These are phyloP conservation scores for Odocoileus virginianus DNA, from an alignment of 2,113 vertebrate genomes.

Conservation along the genomic window DNA sequence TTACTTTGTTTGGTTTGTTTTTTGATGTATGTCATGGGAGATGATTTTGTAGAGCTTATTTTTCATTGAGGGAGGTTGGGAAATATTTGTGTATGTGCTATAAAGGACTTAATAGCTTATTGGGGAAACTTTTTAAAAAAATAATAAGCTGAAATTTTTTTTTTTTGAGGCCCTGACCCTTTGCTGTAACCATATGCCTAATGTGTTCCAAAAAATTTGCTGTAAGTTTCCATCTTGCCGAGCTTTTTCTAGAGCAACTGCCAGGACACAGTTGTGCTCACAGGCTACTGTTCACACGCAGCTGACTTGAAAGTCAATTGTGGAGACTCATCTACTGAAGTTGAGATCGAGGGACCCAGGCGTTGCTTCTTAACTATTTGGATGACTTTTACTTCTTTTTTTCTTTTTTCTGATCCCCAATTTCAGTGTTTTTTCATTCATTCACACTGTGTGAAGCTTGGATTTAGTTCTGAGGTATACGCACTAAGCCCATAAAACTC, in stretches of 20 bases:
- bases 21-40: not conserved
- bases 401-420: not conserved
- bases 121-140: not conserved
- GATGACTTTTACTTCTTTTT: not conserved
- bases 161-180: not conserved
- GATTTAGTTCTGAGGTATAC: not conserved
- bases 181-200: not conserved
- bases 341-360: not conserved
- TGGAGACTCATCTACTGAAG: not conserved
- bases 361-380: not conserved
- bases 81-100: slow-evolving; percentile 2
- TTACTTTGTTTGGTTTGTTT: not conserved
- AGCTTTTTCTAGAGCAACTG: not conserved
- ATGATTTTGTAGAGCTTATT: not conserved
- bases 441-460: not conserved
- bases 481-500: not conserved
- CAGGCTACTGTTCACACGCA: not conserved
- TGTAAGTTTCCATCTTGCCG: not conserved
- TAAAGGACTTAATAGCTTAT: slow-evolving; percentile 10
- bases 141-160: not conserved
- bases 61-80: not conserved
- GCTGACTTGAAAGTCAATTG: not conserved
- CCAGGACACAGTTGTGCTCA: not conserved
- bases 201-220: not conserved
- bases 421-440: not conserved